Base-by-base conservation (phyloP, 1,140 invertebrate genomes). In the Melitaea cinxia region DNA sequence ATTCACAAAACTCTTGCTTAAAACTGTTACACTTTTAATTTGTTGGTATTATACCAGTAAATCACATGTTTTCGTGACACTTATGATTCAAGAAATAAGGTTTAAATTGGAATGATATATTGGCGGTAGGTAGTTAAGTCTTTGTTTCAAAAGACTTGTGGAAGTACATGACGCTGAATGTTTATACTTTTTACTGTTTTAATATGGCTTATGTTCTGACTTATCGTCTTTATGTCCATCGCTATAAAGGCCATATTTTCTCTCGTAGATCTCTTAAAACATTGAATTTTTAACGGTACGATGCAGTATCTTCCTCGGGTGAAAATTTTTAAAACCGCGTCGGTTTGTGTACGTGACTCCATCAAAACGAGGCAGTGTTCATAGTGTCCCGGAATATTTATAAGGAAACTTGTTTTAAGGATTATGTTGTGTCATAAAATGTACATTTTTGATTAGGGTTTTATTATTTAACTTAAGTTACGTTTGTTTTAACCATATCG, bases 311-410 rank as follows among this genome's bases (percentile, higher is more conserved):
- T 67, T 53, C 52, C 28, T 28, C 52, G 57, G 58, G 53, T 39
- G 65, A 67, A 61, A 50, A 67, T 67, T 55, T 66, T 60, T 60
- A 56, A 67, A 60, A 35, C 58, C 58, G 19, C 58, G 57, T 60
- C 39, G 52, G 57, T 60, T 60, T 60, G 30, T 50, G 45, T 67
- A 67, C 65, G 65, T 67, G 65, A 67, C 65, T 67, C 57, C 42
- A 60, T 67, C 39, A 50, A 24, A 33, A 19, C 14, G 23, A 42
- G 57, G 52, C 42, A 47, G 53, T 35, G 53, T 62, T 52, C 58
- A 61, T 24, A 37, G 52, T 61, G 45, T 1, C 15, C 9, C 52
- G 45, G 15, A 57, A 57, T 68, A 62, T 62, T 62, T 62, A 68
- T 53, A 37, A 56, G 58, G 24, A 50, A 57, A 28, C 52, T 54